A percentile compares a stretch with the other conserved stretches of the same genome.
Conservation (phyloP, 2,888 invertebrate genomes). For the Tridacna crocea region DNA sequence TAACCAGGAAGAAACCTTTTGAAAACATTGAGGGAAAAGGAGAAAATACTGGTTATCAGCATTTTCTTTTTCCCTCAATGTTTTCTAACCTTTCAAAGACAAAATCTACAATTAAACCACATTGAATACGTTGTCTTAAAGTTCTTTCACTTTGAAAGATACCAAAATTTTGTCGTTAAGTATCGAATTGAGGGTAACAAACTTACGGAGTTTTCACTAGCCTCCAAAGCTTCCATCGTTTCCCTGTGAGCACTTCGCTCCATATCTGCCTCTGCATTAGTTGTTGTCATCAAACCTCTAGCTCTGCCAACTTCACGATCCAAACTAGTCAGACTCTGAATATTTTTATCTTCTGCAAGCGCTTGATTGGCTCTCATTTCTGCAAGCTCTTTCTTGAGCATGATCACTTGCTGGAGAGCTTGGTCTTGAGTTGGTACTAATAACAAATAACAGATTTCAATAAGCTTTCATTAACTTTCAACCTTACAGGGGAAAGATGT, state of each 20-base stretch:
- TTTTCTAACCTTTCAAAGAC: too few species aligned
- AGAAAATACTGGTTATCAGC: background rate
- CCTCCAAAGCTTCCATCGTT: conserved; percentile 81
- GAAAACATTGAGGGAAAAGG: background rate
- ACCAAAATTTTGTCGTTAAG: too few species aligned
- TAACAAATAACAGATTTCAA: background rate
- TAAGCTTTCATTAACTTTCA: background rate
- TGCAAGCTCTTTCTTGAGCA: conserved; percentile 83
- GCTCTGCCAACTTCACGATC: conserved; percentile 78
- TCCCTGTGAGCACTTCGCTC: conserved; percentile 83
- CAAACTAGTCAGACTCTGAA: conserved; percentile 68
- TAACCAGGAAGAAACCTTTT: background rate
- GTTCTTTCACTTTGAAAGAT: too few species aligned
- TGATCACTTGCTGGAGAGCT: conserved; percentile 83
- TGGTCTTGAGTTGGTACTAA: conserved; percentile 83
- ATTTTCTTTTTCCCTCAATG: too few species aligned
- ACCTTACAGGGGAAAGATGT: background rate
- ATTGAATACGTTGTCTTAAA: too few species aligned
- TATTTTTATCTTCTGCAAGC: conserved; percentile 71
- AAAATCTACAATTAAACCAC: too few species aligned
- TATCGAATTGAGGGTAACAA: background rate
- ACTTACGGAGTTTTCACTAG: conserved; percentile 81
- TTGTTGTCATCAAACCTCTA: conserved; percentile 71
- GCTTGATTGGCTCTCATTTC: conserved; percentile 82
- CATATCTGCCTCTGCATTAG: conserved; percentile 79